Base-by-base conservation (phyloP, 2,888 invertebrate genomes). In the Physocephala rufipes region DNA sequence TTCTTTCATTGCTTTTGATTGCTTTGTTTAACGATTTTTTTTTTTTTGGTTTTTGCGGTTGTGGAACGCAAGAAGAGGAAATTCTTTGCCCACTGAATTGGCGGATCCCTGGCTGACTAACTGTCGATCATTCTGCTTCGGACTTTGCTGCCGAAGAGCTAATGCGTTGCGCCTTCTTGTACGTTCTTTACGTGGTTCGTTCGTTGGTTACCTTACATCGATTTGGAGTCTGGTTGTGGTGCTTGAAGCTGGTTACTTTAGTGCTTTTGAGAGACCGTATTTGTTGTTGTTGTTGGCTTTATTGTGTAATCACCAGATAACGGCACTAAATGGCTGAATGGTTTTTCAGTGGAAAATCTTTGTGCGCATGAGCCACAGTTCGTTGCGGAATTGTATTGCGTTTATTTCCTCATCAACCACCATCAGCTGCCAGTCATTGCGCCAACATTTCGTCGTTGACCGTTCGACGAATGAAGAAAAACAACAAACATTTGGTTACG, bases 251-350 rank as follows among this genome's bases (percentile, higher is more conserved):
- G 43, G 53, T 43, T 28, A 53, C 30, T 73, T 59, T 68, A 61
- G 51, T 59, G 53, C 19, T 59, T 70, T 71, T 53, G 66, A 24
- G 53, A 66, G 59, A 49, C 30, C 43, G 66, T 68, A 53, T 58
- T 59, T 67, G 63, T 71, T 71, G 53, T 62, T 70, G 71, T 76
- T 75, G 73, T 74, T 78, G 79, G 76, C 77, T 82, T 82, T 81
- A 81, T 82, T 82, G 82, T 83, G 82, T 82, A 82, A 83, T 82
- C 82, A 83, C 79, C 78, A 82, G 82, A 82, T 83, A 82, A 82
- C 83, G 82, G 82, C 81, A 82, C 81, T 82, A 83, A 82, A 83
- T 83, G 82, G 82, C 82, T 82, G 82, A 82, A 83, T 82, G 82
- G 28, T 51, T 36, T 67, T 68, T 51, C 68, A 68, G 61, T 68